Conservation (phyloP, 2,797 vertebrate species). For the Gambelia wislizenii region DNA sequence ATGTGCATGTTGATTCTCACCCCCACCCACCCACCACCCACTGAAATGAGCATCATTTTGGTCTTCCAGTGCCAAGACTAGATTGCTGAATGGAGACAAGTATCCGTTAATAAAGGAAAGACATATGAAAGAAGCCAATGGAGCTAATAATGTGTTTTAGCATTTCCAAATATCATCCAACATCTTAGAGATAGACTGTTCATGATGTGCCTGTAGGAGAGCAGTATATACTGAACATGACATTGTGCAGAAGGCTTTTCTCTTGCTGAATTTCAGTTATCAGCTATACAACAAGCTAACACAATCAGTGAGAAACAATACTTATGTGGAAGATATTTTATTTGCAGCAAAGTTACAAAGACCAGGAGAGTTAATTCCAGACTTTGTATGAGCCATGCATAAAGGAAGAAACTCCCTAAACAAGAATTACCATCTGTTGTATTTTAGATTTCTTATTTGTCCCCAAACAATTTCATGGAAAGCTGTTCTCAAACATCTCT, state of each 20-base stretch:
- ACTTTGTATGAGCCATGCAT: slow-evolving; percentile 28
- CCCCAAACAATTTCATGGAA: slow-evolving; percentile 1
- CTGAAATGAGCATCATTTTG: neutral
- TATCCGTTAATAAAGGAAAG: neutral
- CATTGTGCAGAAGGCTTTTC: neutral
- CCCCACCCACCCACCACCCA: too few species aligned
- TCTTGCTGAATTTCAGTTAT: neutral
- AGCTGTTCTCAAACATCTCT: slow-evolving; percentile 3
- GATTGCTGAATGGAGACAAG: neutral
- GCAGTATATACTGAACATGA: neutral
- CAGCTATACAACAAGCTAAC: neutral
- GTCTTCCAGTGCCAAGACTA: neutral
- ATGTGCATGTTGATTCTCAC: neutral
- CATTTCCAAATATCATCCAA: neutral
- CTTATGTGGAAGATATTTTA: slow-evolving; percentile 3
- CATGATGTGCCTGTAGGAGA: neutral
- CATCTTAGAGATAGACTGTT: neutral
- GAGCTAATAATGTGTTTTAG: neutral
- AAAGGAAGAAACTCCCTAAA: neutral
- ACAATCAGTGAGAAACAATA: neutral
- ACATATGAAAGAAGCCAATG: neutral
- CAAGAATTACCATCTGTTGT: slow-evolving; percentile 18
- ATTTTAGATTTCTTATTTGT: slow-evolving; percentile 8
- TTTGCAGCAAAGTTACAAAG: slow-evolving; percentile 2
- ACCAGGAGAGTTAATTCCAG: neutral